A percentile compares a stretch with the other conserved stretches of the same genome.
phyloP scores from a whole-genome alignment of 2,797 vertebrate species.

The Sebastes iracundus region DNA sequence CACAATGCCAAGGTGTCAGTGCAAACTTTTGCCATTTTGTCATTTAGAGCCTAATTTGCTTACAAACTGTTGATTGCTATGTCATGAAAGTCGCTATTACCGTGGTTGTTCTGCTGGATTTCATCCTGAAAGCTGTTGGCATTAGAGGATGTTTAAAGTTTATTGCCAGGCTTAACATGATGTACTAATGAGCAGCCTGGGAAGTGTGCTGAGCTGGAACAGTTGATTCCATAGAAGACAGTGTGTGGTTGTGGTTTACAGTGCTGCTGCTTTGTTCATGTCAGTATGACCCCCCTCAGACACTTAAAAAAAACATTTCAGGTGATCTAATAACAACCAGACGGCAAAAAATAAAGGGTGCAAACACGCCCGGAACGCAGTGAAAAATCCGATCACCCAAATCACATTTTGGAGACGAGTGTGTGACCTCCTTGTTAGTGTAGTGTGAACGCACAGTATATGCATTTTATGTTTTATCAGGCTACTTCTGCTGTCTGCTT shows the following conservation, averaged over 20 bases:
- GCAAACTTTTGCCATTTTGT: constrained; percentile 1
- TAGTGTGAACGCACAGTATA: constrained; percentile 28
- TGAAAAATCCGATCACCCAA: constrained; percentile 22
- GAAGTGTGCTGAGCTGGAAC: constrained; percentile 53
- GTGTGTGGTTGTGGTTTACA: constrained; percentile 16
- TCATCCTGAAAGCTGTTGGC: constrained; percentile 22
- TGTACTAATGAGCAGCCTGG: constrained; percentile 39
- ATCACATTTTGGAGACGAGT: constrained; percentile 13
- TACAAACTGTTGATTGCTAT: constrained; percentile 47
- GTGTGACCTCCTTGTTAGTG: constrained; percentile 34
- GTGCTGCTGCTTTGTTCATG: constrained; percentile 3
- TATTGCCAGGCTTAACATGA: constrained; percentile 33
- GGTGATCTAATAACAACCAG: constrained; percentile 32
- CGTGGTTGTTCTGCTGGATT: constrained; percentile 9
- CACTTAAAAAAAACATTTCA: constrained; percentile 11
- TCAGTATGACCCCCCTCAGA: constrained; percentile 26
- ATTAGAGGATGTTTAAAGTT: constrained; percentile 31
- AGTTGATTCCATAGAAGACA: constrained; percentile 36
- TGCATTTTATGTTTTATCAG: constrained; percentile 43
- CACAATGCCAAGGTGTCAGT: neutral
- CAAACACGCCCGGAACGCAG: neutral
- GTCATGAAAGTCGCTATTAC: constrained; percentile 11
- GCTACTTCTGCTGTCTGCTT: constrained; percentile 25
- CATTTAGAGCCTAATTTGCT: constrained; percentile 40
- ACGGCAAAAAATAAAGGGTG: constrained; percentile 5